A percentile compares a stretch with the other conserved stretches of the same genome.
These are phyloP conservation scores for Shargacucullia verbasci DNA, from an alignment of 2,888 invertebrate genomes.

Conservation along the genomic window DNA sequence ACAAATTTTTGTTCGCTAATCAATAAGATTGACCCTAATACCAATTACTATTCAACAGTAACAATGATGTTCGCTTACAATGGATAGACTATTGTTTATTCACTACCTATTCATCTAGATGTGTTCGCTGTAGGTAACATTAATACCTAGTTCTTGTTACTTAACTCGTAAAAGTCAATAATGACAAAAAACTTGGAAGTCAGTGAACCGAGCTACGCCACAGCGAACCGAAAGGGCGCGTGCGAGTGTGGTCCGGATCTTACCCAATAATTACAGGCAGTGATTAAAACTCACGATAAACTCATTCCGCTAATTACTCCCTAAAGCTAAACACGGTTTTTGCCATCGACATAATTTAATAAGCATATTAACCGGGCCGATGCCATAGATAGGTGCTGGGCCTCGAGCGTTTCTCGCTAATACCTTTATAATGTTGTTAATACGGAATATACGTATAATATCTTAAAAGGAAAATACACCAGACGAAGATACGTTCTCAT, in stretches of 20 bases:
- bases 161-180: conserved; percentile 47
- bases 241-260: conserved; percentile 72
- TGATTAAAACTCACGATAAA: conserved; percentile 86
- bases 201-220: conserved; percentile 61
- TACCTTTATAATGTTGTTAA: conserved; percentile 78
- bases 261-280: conserved; percentile 84
- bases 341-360: conserved; percentile 88
- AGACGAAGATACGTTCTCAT: conserved; percentile 67
- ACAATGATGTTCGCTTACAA: conserved; percentile 76
- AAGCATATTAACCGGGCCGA: conserved; percentile 86
- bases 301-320: conserved; percentile 88
- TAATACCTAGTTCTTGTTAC: conserved; percentile 29
- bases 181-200: conserved; percentile 54
- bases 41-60: conserved; percentile 77
- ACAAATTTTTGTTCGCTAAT: conserved; percentile 83
- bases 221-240: conserved; percentile 62
- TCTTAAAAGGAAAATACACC: conserved; percentile 67
- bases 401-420: conserved; percentile 80
- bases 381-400: conserved; percentile 81
- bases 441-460: conserved; percentile 59
- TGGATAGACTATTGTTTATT: conserved; percentile 68
- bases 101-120: conserved; percentile 53
- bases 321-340: conserved; percentile 87
- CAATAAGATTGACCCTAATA: conserved; percentile 83
- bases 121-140: conserved; percentile 23